Evolutionary conservation across 1,140 invertebrate species (phyloP).

Genomic region (Acromyrmex charruanus): DNA sequence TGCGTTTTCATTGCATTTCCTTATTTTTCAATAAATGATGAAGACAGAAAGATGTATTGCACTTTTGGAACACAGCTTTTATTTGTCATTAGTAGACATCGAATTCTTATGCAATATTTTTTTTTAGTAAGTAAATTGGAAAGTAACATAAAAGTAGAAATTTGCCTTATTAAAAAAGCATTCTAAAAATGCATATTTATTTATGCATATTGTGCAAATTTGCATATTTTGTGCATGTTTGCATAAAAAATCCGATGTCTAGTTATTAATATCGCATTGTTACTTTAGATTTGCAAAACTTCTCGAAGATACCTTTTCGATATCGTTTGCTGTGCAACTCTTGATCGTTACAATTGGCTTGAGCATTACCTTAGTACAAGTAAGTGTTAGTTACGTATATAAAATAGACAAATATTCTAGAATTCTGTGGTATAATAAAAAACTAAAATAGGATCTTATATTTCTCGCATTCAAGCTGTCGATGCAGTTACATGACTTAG

Average conservation of each 20-base stretch:
- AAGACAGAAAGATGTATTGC: no score
- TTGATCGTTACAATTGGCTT: background rate
- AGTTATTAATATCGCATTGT: background rate
- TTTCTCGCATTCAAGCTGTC: background rate
- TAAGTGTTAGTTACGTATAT: constrained; percentile 11
- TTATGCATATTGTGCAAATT: no score
- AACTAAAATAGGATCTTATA: background rate
- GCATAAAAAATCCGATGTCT: no score
- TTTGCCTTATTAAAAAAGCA: no score
- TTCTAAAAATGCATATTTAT: no score
- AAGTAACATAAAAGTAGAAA: no score
- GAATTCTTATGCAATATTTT: no score
- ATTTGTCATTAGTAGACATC: background rate
- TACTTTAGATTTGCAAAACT: background rate
- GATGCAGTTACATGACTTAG: background rate
- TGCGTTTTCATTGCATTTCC: no score
- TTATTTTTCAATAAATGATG: no score
- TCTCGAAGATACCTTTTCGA: background rate
- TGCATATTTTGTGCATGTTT: no score
- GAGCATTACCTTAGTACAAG: constrained; percentile 38
- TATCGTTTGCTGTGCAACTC: constrained; percentile 4
- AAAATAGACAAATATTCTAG: background rate
- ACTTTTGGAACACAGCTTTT: background rate
- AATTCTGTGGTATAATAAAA: background rate
- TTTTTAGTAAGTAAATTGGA: no score